phyloP scores from a whole-genome alignment of 2,888 invertebrate genomes.

The Cataglyphis livida region DNA sequence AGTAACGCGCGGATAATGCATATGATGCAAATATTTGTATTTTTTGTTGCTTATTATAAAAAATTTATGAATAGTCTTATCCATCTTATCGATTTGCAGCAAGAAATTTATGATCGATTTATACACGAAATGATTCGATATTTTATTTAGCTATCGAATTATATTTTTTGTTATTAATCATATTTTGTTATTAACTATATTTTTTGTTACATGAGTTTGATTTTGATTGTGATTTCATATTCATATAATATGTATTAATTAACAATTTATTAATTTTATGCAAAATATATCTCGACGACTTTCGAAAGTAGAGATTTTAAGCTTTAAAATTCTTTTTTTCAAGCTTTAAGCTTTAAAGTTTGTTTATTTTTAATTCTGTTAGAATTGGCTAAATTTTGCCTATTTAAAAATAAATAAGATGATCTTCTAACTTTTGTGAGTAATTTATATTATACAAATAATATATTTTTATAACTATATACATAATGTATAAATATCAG shows the following conservation, averaged over 20 bases:
- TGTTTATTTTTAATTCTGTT: too few relatives aligned
- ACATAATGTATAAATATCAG: not conserved
- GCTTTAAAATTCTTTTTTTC: too few relatives aligned
- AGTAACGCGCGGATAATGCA: not conserved
- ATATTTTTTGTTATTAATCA: not conserved
- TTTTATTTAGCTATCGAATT: not conserved
- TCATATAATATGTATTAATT: not conserved
- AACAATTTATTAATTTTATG: too few relatives aligned
- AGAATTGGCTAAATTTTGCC: too few relatives aligned
- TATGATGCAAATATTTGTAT: not conserved
- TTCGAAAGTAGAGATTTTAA: too few relatives aligned
- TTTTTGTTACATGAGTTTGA: not conserved
- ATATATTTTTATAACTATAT: not conserved
- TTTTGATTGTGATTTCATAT: not conserved
- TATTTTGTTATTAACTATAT: not conserved
- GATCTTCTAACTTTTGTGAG: too few relatives aligned
- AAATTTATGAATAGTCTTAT: conserved; percentile 15
- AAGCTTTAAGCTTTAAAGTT: too few relatives aligned
- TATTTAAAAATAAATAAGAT: too few relatives aligned
- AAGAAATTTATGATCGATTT: not conserved
- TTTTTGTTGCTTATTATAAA: not conserved
- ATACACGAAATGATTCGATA: not conserved
- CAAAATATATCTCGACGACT: too few relatives aligned
- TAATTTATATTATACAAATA: not conserved
- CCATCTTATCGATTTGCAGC: not conserved